Evolutionary conservation across 2,888 invertebrate species (phyloP), one percentile per base, ranked within the genome.

Genomic region (Zeuzera pyrina): DNA sequence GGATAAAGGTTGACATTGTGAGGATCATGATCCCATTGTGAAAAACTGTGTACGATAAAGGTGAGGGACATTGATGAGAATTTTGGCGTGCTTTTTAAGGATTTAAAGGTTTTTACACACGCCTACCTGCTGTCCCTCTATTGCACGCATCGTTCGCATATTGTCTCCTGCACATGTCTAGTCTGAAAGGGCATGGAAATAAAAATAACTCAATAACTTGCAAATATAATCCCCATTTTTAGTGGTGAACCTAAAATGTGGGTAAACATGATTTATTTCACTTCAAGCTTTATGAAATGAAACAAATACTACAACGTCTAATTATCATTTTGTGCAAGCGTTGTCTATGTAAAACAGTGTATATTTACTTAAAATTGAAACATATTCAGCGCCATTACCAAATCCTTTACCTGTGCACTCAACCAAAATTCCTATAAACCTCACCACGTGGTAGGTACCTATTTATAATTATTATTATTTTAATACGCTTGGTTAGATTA

Each of bases 111-210:
- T 47, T 64, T 58, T 56, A 60, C 64, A 76, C 81, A 79, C 79
- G 77, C 79, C 89, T 94, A 96, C 96, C 96, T 94, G 96, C 96
- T 61, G 96, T 96, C 88, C 96, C 96, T 88, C 95, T 91, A 92
- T 96, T 96, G 92, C 96, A 96, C 86, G 92, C 91, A 86, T 94
- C 95, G 88, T 91, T 92, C 79, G 93, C 91, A 88, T 91, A 92
- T 86, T 94, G 91, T 88, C 95, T 90, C 87, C 96, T 92, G 92
- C 96, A 96, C 95, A 96, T 96, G 92, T 96, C 96, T 90, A 96
- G 93, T 93, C 95, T 95, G 94, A 84, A 93, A 93, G 76, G 57
- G 57, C 70, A 86, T 71, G 86, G 83, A 83, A 87, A 87, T 66
- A 79, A 77, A 77, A n/a, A n/a, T n/a, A n/a, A 71, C 77, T 76